Conservation (phyloP, 2,888 invertebrate species). For the Idaea aversata region DNA sequence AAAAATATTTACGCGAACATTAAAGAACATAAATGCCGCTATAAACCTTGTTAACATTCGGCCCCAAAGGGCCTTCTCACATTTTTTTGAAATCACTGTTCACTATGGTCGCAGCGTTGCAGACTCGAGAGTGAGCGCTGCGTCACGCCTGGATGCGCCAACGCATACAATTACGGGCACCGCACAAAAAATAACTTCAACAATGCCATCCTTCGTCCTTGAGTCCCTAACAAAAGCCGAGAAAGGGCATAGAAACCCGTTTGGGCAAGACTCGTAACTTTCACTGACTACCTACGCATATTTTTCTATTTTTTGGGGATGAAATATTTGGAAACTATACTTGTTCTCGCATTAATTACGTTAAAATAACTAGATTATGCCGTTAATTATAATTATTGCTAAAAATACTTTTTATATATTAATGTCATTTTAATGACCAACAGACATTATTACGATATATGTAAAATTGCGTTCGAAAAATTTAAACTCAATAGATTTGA, state of each 20-base stretch:
- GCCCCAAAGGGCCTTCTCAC: constrained; percentile 27
- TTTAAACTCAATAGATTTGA: constrained; percentile 32
- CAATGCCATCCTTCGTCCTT: constrained; percentile 75
- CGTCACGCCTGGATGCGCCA: constrained; percentile 68
- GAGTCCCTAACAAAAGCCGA: constrained; percentile 75
- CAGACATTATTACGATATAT: neutral
- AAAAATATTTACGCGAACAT: constrained; percentile 40
- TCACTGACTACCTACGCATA: constrained; percentile 74
- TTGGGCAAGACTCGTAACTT: constrained; percentile 74
- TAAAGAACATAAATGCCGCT: constrained; percentile 44
- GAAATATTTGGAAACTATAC: neutral
- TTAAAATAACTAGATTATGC: neutral
- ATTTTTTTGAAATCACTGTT: constrained; percentile 40
- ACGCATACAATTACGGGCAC: constrained; percentile 73
- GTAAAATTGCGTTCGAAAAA: neutral
- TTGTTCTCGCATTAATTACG: constrained; percentile 11
- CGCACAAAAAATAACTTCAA: constrained; percentile 68
- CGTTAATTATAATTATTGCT: neutral
- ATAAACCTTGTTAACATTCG: constrained; percentile 42
- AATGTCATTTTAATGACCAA: neutral
- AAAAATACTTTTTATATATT: neutral
- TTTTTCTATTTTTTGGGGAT: constrained; percentile 40
- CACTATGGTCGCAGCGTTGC: constrained; percentile 49
- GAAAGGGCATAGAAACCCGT: constrained; percentile 79
- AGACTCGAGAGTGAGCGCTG: constrained; percentile 50